Evolutionary conservation across 2,888 invertebrate genomes (phyloP), one percentile per base, ranked within the genome.

Genomic region (Pycnomerus fuliginosus): DNA sequence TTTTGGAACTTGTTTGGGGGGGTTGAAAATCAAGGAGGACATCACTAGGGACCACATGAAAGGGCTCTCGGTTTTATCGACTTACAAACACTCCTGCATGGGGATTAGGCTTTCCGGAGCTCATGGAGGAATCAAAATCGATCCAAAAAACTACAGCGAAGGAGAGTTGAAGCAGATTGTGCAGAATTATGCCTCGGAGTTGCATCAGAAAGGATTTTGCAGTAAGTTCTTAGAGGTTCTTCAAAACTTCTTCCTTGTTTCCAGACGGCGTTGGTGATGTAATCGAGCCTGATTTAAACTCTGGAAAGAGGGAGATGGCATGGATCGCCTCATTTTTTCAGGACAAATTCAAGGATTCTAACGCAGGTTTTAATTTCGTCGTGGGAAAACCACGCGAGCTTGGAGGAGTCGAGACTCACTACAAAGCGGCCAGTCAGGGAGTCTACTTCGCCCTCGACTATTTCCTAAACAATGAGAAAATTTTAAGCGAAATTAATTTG

Each of bases 241-340:
- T n/a, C n/a, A n/a, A n/a, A n/a, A 20, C 20, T 20, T 20, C 8
- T 5, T 20, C 8, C 8, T 20, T 20, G 8, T 20, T 20, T 53
- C 41, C 46, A 63, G 65, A 61, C 44, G 55, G 55, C 25, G 41
- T 55, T 14, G 44, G 45, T 3, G 66, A 67, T 47, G 47, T 70
- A 3, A 47, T 67, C 16, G 64, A 70, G 45, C 69, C 70, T 2
- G 71, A 71, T 52, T 40, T 67, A 3, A 68, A 64, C 45, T 60
- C 61, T 11, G 51, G 58, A 5, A 41, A 50, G 8, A 50, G 43
- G 16, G 67, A 67, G 53, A 69, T 70, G 64, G 51, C 44, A 3
- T 67, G 66, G 64, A 60, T 66, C 16, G 29, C 50, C 1, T 44
- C 54, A 30, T 17, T 49, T 10, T 55, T 50, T 31, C 42, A 49